Evolutionary conservation across 2,113 vertebrate genomes (phyloP), one percentile per base, ranked within the genome.

Genomic region (Columbina picui): DNA sequence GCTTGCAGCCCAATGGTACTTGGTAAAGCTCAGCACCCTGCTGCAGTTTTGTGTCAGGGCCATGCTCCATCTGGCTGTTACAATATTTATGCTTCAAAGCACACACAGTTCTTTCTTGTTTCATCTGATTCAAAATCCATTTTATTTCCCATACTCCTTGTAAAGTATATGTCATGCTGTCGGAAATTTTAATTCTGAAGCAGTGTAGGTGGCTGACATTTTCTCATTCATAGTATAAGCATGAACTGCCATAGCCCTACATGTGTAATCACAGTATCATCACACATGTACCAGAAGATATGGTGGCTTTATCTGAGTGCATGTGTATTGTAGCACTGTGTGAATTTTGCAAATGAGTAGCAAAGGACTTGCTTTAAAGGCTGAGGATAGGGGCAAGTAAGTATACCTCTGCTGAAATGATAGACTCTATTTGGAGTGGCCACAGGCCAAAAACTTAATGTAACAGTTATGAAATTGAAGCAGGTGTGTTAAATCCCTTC

Each of bases 391-490:
- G 76, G 27, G 94, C 91, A 96, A 97, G 77, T 63, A 69, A 39
- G 30, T 78, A 80, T 90, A 96, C 64, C 39, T 94, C 64, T 96
- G 50, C 78, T 95, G 87, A 97, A 96, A 96, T 95, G 45, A 94
- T 78, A 70, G 88, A 86, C 87, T 69, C 36, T 97, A 63, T 97
- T 97, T 97, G 59, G 80, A 89, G 49, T 97, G 95, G 96, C 95
- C 85, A 47, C 75, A 65, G 60, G 93, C 94, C 96, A 98, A 86
- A 95, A 84, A 43, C 43, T 65, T 92, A 76, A 50, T 87, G 1
- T 16, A 91, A 65, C 69, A 81, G 79, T 89, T 92, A 61, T 19
- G 68, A 75, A 96, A 83, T 83, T 81, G 9, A 32, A 91, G 69
- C 41, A 69, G 65, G 10, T 95, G 38, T 91, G 74, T 65, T 5